These are phyloP conservation scores for Prunella himalayana DNA, from an alignment of 2,113 vertebrate genomes.

Conservation along the genomic window DNA sequence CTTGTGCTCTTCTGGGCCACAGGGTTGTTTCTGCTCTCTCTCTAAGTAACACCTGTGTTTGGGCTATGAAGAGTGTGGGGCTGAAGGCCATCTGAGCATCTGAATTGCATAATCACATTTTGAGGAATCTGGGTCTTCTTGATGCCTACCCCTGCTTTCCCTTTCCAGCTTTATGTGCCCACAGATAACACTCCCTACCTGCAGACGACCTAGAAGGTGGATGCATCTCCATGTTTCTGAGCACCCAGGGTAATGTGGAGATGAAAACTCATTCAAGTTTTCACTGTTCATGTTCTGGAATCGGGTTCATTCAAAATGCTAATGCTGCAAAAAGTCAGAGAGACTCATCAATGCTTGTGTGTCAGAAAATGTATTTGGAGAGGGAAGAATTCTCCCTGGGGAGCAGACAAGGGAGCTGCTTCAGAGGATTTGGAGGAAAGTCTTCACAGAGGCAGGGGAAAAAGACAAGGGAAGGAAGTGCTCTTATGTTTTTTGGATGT, in stretches of 20 bases:
- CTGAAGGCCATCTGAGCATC: not conserved
- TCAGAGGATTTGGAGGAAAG: not conserved
- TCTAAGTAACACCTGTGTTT: not conserved
- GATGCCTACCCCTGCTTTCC: not conserved
- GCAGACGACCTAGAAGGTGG: not conserved
- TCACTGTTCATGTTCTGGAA: not conserved
- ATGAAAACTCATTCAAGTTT: not conserved
- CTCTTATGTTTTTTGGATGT: not conserved
- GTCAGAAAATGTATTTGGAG: constrained; percentile 10
- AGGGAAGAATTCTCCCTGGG: not conserved
- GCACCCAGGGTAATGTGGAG: not conserved
- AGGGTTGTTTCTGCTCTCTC: not conserved
- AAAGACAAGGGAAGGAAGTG: not conserved
- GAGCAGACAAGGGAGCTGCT: not conserved
- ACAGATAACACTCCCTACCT: not conserved
- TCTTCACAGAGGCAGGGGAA: not conserved
- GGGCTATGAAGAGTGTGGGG: not conserved
- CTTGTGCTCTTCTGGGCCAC: not conserved
- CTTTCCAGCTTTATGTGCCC: not conserved
- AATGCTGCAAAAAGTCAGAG: constrained; percentile 8
- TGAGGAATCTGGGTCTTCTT: not conserved
- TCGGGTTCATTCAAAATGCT: not conserved
- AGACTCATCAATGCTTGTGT: not conserved
- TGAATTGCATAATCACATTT: not conserved
- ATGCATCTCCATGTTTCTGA: not conserved